Conservation (phyloP, 2,888 invertebrate species). For the Deilephila porcellus region DNA sequence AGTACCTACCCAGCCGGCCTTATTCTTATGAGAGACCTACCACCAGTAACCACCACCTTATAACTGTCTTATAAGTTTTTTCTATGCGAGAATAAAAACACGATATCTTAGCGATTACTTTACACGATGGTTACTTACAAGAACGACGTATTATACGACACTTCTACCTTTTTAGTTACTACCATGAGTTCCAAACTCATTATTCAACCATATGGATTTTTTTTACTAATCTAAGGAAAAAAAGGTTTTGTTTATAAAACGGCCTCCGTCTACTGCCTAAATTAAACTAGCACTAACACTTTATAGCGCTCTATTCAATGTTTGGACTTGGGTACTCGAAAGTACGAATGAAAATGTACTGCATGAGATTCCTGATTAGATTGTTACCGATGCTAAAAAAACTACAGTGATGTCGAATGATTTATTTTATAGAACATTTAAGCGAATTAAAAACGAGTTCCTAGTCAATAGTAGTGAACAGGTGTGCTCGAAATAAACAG, state of each 20-base stretch:
- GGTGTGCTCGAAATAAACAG: slow-evolving; percentile 22
- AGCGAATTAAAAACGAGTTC: slow-evolving; percentile 2
- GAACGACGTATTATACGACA: not conserved
- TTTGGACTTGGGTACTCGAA: no score
- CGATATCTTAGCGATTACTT: not conserved
- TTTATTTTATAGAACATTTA: not conserved
- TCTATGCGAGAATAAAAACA: not conserved
- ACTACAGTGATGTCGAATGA: no score
- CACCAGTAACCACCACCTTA: no score
- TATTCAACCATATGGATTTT: not conserved
- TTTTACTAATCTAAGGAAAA: not conserved
- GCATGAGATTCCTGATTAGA: no score
- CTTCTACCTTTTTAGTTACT: not conserved
- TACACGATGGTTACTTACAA: not conserved
- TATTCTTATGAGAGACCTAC: no score
- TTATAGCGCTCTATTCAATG: no score
- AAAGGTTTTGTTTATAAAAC: no score
- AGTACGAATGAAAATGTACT: no score
- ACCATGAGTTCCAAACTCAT: not conserved
- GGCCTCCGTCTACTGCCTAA: no score
- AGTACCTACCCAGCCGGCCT: no score
- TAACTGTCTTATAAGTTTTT: not conserved
- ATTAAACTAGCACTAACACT: no score
- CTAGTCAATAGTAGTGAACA: not conserved
- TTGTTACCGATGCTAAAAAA: no score